Evolutionary conservation across 2,113 vertebrate genomes (phyloP).

Genomic region (Micromys minutus): DNA sequence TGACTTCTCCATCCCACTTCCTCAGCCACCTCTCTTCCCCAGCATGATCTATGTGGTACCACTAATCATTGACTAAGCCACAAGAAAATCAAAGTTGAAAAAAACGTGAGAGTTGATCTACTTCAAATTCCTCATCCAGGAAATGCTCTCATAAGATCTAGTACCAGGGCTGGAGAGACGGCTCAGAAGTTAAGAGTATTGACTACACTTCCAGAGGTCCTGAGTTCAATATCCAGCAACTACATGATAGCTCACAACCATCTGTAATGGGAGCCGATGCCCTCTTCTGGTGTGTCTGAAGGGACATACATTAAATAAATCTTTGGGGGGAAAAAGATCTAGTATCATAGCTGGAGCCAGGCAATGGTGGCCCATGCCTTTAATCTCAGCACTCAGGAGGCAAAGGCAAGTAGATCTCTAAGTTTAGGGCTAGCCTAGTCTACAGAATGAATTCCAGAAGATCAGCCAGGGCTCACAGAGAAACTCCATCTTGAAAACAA

Average conservation of each 20-base stretch:
- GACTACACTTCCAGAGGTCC: too few relatives aligned
- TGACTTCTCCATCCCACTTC: neutral
- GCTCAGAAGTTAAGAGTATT: too few relatives aligned
- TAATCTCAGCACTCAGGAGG: too few relatives aligned
- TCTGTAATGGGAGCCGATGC: too few relatives aligned
- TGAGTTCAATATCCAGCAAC: too few relatives aligned
- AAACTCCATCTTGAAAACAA: neutral
- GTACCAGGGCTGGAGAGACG: neutral
- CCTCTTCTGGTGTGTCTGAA: too few relatives aligned
- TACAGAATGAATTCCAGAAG: neutral
- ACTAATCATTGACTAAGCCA: neutral
- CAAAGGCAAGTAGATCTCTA: too few relatives aligned
- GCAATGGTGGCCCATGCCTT: too few relatives aligned
- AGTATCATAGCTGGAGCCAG: too few relatives aligned
- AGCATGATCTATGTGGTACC: neutral
- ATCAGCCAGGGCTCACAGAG: neutral
- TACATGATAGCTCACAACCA: too few relatives aligned
- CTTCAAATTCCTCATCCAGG: neutral
- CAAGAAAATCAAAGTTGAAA: neutral
- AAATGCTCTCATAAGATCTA: neutral
- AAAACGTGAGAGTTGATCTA: neutral
- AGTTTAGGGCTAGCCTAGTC: neutral
- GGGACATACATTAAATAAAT: too few relatives aligned
- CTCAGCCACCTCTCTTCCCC: neutral
- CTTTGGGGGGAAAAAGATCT: too few relatives aligned